Evolutionary conservation across 2,113 vertebrate species (phyloP).

Genomic region (Zapornia atra): DNA sequence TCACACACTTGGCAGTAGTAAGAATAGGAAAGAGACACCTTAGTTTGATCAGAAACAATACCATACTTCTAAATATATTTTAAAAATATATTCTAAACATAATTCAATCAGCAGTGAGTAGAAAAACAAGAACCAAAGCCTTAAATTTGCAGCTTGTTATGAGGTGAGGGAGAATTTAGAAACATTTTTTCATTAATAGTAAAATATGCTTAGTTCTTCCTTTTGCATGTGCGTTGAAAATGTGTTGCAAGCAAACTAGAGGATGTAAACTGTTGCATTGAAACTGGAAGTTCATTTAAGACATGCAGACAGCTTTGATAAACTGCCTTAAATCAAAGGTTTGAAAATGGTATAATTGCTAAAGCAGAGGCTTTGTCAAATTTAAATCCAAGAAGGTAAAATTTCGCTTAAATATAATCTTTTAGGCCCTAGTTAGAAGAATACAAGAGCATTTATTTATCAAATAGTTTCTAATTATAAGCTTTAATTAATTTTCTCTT

Average conservation of each 20-base stretch:
- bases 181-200: conserved; percentile 60
- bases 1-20: conserved; percentile 82
- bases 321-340: conserved; percentile 24
- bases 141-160: conserved; percentile 56
- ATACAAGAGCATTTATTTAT: not conserved
- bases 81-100: conserved; percentile 48
- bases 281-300: conserved; percentile 32
- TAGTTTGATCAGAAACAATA: conserved; percentile 75
- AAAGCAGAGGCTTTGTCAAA: not conserved
- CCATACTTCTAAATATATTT: conserved; percentile 56
- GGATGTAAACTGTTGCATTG: not conserved
- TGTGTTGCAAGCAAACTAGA: not conserved
- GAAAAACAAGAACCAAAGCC: conserved; percentile 38
- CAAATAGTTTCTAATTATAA: not conserved
- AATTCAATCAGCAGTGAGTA: conserved; percentile 55
- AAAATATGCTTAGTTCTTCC: conserved; percentile 34
- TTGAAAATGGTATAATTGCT: not conserved
- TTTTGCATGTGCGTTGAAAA: not conserved
- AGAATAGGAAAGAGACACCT: conserved; percentile 75
- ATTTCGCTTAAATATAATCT: not conserved
- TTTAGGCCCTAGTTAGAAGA: not conserved
- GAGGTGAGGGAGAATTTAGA: conserved; percentile 48
- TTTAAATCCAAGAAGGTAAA: not conserved
- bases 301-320: not conserved
- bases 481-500: not conserved